Percentiles rank a stretch among this genome's conserved stretches.
phyloP scores from a whole-genome alignment of 1,140 invertebrate genomes.

The Mactra quadrangularis region DNA sequence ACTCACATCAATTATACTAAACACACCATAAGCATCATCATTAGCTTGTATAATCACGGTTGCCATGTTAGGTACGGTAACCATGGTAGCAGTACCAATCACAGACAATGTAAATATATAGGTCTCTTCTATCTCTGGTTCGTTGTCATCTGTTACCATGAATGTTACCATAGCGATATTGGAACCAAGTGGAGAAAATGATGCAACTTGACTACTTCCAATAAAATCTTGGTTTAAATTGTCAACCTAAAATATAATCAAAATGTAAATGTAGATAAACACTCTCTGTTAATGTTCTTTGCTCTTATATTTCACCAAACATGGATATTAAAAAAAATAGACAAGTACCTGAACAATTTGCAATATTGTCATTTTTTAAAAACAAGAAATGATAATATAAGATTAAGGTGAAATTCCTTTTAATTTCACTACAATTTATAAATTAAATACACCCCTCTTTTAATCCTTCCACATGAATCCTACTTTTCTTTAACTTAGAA shows the following conservation, averaged over 20 bases:
- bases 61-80: slow-evolving; percentile 65
- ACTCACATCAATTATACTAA: slow-evolving; percentile 76
- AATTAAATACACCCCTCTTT: too few species aligned
- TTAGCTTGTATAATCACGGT: slow-evolving; percentile 77
- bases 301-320: too few species aligned
- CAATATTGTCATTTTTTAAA: slow-evolving; percentile 2
- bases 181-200: slow-evolving; percentile 66
- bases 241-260: slow-evolving; percentile 64
- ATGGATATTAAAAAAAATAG: too few species aligned
- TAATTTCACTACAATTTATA: too few species aligned
- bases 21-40: slow-evolving; percentile 82
- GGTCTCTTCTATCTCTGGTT: slow-evolving; percentile 77
- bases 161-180: slow-evolving; percentile 72
- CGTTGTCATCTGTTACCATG: slow-evolving; percentile 76
- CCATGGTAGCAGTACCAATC: slow-evolving; percentile 51
- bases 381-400: slow-evolving; percentile 4
- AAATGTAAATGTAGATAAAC: too few species aligned
- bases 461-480: too few species aligned
- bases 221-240: slow-evolving; percentile 75
- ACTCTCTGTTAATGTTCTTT: too few species aligned
- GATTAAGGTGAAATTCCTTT: too few species aligned
- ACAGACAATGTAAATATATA: slow-evolving; percentile 73
- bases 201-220: slow-evolving; percentile 75
- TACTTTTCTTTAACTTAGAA: too few species aligned
- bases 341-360: too few species aligned